These are phyloP conservation scores for Pegoplata infirma DNA, from an alignment of 2,888 invertebrate species.

Conservation along the genomic window DNA sequence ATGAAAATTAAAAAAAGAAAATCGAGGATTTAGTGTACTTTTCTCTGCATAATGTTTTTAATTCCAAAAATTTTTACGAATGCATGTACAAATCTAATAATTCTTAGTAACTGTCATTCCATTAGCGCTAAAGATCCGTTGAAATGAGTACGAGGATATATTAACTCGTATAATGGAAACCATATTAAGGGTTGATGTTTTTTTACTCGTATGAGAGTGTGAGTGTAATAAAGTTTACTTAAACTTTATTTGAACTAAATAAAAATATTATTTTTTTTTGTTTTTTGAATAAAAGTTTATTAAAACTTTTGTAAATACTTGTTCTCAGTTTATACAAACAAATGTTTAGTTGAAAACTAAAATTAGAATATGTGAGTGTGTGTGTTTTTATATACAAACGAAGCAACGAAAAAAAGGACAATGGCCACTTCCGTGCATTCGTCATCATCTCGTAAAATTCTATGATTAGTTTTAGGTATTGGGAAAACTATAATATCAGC, in stretches of 20 bases:
- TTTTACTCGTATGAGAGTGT: neutral
- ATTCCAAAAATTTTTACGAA: conserved; percentile 49
- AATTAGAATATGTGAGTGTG: neutral
- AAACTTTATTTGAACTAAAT: conserved; percentile 17
- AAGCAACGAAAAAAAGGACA: conserved; percentile 38
- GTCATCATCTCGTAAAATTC: conserved; percentile 41
- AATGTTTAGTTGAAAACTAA: neutral
- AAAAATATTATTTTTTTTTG: neutral
- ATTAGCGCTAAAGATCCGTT: conserved; percentile 63
- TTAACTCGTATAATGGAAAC: neutral
- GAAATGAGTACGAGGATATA: conserved; percentile 53
- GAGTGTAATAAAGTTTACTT: conserved; percentile 15
- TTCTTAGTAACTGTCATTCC: conserved; percentile 67
- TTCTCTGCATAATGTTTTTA: conserved; percentile 51
- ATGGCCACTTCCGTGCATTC: conserved; percentile 61
- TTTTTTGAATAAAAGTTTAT: conserved; percentile 8
- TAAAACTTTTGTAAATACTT: conserved; percentile 39
- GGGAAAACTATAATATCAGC: neutral
- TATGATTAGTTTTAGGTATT: neutral
- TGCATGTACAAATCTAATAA: conserved; percentile 70
- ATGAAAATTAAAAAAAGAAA: too few species aligned
- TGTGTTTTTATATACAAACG: neutral
- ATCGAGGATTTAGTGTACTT: too few species aligned
- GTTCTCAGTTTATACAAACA: neutral
- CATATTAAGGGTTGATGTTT: too few species aligned